Percentiles rank a stretch among this genome's conserved stretches.
These are phyloP conservation scores for Didymodactylos carnosus DNA, from an alignment of 2,888 invertebrate genomes.

Conservation along the genomic window DNA sequence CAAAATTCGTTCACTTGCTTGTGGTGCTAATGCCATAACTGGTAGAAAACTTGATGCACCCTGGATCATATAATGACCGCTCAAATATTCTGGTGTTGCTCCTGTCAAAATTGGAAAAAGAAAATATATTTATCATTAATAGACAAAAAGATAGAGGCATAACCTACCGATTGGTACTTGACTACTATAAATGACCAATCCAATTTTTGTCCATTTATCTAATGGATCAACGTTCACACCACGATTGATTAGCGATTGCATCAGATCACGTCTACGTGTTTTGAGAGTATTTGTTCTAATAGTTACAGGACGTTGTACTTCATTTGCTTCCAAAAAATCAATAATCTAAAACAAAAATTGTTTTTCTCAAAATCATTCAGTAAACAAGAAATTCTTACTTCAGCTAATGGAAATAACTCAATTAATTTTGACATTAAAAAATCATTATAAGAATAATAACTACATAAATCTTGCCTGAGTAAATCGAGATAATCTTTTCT, in stretches of 20 bases:
- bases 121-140: constrained; percentile 17
- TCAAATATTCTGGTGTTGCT: constrained; percentile 96
- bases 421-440: constrained; percentile 77
- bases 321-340: constrained; percentile 86
- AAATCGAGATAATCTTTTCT: constrained; percentile 61
- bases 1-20: constrained; percentile 71
- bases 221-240: constrained; percentile 94
- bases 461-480: constrained; percentile 62
- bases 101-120: too few species aligned
- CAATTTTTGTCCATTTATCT: constrained; percentile 95
- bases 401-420: constrained; percentile 64
- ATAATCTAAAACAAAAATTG: constrained; percentile 39
- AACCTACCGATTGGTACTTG: constrained; percentile 86
- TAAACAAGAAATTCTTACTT: constrained; percentile 28
- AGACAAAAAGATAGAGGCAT: constrained; percentile 16
- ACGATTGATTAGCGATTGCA: constrained; percentile 73
- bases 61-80: constrained; percentile 83
- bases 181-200: constrained; percentile 79
- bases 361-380: constrained; percentile 20
- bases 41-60: constrained; percentile 89
- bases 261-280: constrained; percentile 62
- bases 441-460: constrained; percentile 86
- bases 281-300: constrained; percentile 86
- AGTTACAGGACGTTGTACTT: constrained; percentile 76
- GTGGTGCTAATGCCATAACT: constrained; percentile 89